phyloP scores from a whole-genome alignment of 2,888 invertebrate species.

The Atherix ibis region DNA sequence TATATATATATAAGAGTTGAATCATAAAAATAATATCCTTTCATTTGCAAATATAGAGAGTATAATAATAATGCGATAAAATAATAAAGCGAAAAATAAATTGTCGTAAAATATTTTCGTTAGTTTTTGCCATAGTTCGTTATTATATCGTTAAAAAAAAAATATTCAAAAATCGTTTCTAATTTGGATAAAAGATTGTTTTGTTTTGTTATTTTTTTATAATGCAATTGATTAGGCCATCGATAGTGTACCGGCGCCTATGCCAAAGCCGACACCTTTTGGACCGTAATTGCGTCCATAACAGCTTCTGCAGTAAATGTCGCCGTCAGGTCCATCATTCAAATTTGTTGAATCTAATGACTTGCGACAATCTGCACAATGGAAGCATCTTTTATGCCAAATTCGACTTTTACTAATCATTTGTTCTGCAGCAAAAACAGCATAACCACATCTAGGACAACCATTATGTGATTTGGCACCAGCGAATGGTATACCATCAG shows the following conservation, averaged over 20 bases:
- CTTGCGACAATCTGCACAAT: slow-evolving; percentile 73
- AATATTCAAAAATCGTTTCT: too few relatives aligned
- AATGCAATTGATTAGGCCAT: too few relatives aligned
- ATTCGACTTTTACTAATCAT: slow-evolving; percentile 86
- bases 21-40: too few relatives aligned
- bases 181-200: too few relatives aligned
- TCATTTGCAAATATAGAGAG: too few relatives aligned
- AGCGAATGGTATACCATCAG: slow-evolving; percentile 55
- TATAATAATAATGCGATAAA: too few relatives aligned
- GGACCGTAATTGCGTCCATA: slow-evolving; percentile 78
- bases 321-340: slow-evolving; percentile 82
- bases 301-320: slow-evolving; percentile 84
- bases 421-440: slow-evolving; percentile 91
- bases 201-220: too few relatives aligned
- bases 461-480: slow-evolving; percentile 62
- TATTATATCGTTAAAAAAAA: too few relatives aligned
- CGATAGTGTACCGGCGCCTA: slow-evolving; percentile 79
- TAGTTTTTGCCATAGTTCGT: too few relatives aligned
- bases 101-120: too few relatives aligned
- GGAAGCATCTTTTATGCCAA: slow-evolving; percentile 91
- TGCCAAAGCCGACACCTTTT: slow-evolving; percentile 77
- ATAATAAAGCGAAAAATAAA: too few relatives aligned
- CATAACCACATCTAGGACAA: slow-evolving; percentile 76
- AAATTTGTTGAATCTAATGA: slow-evolving; percentile 80
- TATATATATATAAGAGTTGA: too few relatives aligned